Base-by-base conservation (phyloP, 2,113 vertebrate genomes). In the Columba janthina region DNA sequence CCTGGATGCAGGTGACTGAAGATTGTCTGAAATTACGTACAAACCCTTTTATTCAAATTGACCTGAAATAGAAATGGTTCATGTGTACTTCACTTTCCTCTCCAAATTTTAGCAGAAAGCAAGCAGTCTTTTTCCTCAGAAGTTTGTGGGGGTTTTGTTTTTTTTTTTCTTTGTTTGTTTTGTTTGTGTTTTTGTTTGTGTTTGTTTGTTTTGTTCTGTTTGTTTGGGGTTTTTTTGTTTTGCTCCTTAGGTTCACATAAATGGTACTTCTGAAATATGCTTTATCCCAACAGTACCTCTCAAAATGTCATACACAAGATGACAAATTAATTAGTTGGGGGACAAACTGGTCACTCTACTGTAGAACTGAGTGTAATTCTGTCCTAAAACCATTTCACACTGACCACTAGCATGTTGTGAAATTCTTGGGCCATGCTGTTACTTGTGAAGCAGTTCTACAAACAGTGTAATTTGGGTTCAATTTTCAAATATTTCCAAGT, bases 401-500 rank as follows among this genome's bases (percentile, higher is more conserved):
- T 48, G 56, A 67, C 65, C 22, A 14, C 6, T 51, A 62, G 4
- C 0, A 0, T 11, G 5, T 42, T 88, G 36, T 21, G n/a, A 70
- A 70, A 73, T 54, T n/a, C 62, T 28, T 38, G 21, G 48, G 16
- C 50, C 31, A 10, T 61, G 7, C 15, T 40, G 7, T 44, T 85
- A 28, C 24, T 85, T 65, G n/a, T 24, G 5, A 76, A 79, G 20
- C 51, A 84, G 36, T 18, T 88, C 31, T 54, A 70, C 29, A 42
- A 67, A 78, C 12, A 28, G 9, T 54, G 46, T 54, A 20, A 20
- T 86, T 83, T 94, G 6, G 25, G 28, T 73, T 80, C 12, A 42
- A 14, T 88, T 95, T 88, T 66, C 46, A 92, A 90, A 31, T 65
- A 73, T 62, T 96, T 88, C 88, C 66, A 88, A 73, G 75, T 73